A percentile compares a stretch with the other conserved stretches of the same genome.
These are phyloP conservation scores for Rhorus exstirpatorius DNA, from an alignment of 2,888 invertebrate genomes.

Conservation along the genomic window DNA sequence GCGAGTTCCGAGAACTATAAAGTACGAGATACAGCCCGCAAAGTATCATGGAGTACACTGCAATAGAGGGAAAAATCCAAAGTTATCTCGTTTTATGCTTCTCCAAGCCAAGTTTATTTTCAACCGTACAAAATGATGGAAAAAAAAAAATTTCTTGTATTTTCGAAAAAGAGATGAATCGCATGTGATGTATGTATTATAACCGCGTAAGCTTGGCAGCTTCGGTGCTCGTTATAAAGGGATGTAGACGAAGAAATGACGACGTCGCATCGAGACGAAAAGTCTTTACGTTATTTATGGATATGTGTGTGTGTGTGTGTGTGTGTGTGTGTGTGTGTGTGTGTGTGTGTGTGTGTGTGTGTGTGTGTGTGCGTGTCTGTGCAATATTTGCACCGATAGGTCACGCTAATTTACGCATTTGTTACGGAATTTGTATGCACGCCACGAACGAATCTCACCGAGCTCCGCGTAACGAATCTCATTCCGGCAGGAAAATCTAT, in stretches of 20 bases:
- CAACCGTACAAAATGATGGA: neutral
- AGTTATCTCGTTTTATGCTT: neutral
- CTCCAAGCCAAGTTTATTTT: neutral
- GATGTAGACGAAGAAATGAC: constrained; percentile 18
- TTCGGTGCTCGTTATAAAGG: neutral
- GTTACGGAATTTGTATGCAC: constrained; percentile 81
- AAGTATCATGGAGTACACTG: neutral
- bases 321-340: neutral
- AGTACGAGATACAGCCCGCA: neutral
- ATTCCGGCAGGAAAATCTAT: constrained; percentile 67
- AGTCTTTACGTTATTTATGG: neutral
- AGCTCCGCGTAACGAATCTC: constrained; percentile 74
- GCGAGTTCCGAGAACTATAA: constrained; percentile 4
- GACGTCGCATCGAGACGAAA: neutral
- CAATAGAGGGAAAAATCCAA: neutral
- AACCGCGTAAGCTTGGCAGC: neutral
- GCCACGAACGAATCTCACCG: constrained; percentile 72
- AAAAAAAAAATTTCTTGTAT: neutral
- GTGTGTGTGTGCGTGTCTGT: constrained; percentile 11
- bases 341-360: constrained; percentile 2
- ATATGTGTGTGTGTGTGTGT: constrained; percentile 1
- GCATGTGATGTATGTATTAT: neutral
- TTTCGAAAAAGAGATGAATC: neutral
- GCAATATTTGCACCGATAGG: constrained; percentile 54
- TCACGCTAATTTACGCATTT: constrained; percentile 82